Evolutionary conservation across 2,113 vertebrate species (phyloP), one percentile per base, ranked within the genome.

Genomic region (Menidia beryllina): DNA sequence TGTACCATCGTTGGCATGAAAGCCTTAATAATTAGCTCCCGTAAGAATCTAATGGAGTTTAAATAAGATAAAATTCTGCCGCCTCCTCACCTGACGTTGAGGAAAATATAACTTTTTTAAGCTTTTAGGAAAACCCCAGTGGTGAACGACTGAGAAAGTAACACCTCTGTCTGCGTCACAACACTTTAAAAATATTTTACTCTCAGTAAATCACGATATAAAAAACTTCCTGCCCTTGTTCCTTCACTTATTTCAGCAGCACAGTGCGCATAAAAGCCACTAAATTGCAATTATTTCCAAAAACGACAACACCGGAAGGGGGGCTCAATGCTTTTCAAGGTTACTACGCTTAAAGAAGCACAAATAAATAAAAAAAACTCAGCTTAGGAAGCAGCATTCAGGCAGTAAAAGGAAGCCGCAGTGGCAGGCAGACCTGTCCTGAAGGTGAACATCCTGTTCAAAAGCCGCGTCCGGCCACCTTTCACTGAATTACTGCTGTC

Each of bases 401-500:
- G 36, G 11, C 13, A 13, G 25, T n/a, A 75, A 6, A 19, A 50
- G 80, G 86, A 83, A 85, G 74, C 47, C 0, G 27, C 41, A 5
- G 8, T 12, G 73, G 73, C 73, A 65, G 34, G 52, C 57, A 62
- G 77, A 89, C 81, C 81, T 84, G 81, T 72, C 41, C 72, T 70
- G 27, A 80, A 90, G 84, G 81, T 87, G 86, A 68, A 88, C 88
- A 77, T 88, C 87, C 88, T 90, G 90, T 87, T 78, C 79, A 59
- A 1, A n/a, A 57, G 21, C 61, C 9, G 55, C 74, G 66, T 88
- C 87, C 89, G 83, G 78, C 61, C 13, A 57, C 73, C 69, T 61
- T 69, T 75, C 57, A 48, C 72, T 73, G 21, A 77, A 34, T 62
- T 23, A 63, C 61, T 14, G 30, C 21, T 1, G 54, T 47, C 23